Evolutionary conservation across 2,888 invertebrate genomes (phyloP), one percentile per base, ranked within the genome.

Genomic region (Fabriciana adippe): DNA sequence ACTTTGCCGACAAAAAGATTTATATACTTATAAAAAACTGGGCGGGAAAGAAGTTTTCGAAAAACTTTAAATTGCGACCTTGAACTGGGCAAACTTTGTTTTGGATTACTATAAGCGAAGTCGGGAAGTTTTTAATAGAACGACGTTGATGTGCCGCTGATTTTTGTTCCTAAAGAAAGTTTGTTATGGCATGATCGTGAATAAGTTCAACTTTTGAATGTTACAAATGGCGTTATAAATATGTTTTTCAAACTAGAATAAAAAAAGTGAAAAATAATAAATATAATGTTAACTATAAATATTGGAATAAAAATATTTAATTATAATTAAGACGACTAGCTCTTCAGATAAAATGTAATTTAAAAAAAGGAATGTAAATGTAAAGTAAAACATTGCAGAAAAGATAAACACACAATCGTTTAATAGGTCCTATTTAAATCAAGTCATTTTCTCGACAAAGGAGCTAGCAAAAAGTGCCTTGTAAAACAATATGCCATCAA

Each of bases 61-160:
- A 93, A 93, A 93, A 93, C 93, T 93, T 93, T 93, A 93, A 93
- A 93, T 93, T 93, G 92, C 92, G 92, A 90, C 93, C 93, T 93
- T 93, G 93, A 93, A 93, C 93, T 83, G 87, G 78, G 80, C 82
- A 82, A 91, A 92, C 87, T 92, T 91, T 90, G 91, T 89, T 91
- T 90, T 81, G 86, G 92, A 91, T 93, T 92, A 92, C 89, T 92
- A 93, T 89, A 91, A 92, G 90, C 89, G 80, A 84, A 85, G 82
- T 79, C 81, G 82, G 80, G 83, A 85, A 87, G 88, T 89, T 90
- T 88, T 89, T 87, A 88, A 88, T 85, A 83, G 83, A 82, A 86
- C 82, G 81, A 84, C 83, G 86, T 88, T 87, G 85, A 86, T 83
- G 79, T 80, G 60, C 69, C 64, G 53, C 62, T 68, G 67, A 67